Base-by-base conservation (phyloP, 2,888 invertebrate species). In the Omphaloscelis lunosa region DNA sequence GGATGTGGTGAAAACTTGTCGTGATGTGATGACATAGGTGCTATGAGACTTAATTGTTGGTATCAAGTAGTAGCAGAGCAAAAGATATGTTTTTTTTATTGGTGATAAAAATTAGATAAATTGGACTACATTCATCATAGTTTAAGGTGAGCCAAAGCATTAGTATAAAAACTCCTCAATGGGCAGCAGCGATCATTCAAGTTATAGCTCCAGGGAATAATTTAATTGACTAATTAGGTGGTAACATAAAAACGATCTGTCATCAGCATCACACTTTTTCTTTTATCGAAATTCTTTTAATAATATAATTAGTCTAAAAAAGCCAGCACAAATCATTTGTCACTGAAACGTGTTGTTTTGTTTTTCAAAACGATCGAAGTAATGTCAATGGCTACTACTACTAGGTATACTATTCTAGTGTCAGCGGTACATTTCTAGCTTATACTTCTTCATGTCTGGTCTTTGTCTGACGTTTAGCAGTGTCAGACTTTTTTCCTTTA, bases 1-100 rank as follows among this genome's bases (percentile, higher is more conserved):
- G 95, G 94, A 94, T 92, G 92, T 90, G 90, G 92, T 90, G 91
- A 91, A 92, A 93, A 92, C 90, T 86, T 82, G 89, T 90, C 88
- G 87, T 86, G 85, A 85, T 86, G 89, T 90, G 88, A 88, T 88
- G 89, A 85, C 90, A 89, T 89, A 86, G 82, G 87, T 89, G 89
- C 80, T 82, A 82, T 63, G 85, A 86, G 80, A 85, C 76, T 86
- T 88, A 87, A 82, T 88, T 87, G 87, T 86, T 82, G 72, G 68
- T 84, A 77, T 72, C 39, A 23, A 79, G 87, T 84, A 84, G 84
- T 56, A 86, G 87, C 63, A 79, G 83, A 59, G 59, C 51, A 84
- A 87, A 84, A 80, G 58, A 39, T 27, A 12, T 59, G 20, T 53
- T 23, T 34, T 62, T 72, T 71, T 81, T 61, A 56, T 53, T 61